These are phyloP conservation scores for Cryptoleucopteryx plumbea DNA, from an alignment of 2,113 vertebrate species.

Conservation along the genomic window DNA sequence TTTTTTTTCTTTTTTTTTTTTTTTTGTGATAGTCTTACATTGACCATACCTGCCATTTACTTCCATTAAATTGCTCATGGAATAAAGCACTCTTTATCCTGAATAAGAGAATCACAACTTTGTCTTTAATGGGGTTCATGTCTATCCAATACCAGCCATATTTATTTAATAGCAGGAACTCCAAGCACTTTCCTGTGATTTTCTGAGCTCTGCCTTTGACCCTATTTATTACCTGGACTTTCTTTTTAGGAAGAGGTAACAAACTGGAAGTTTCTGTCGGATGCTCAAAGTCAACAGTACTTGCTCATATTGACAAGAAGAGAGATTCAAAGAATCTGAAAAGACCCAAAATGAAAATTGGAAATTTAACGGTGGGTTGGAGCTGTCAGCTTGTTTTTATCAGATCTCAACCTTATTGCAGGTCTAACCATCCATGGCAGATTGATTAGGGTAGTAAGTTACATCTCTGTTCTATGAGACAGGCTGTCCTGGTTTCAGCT, in stretches of 20 bases:
- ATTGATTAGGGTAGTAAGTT: conserved; percentile 43
- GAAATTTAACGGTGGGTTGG: not conserved
- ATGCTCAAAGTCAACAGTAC: not conserved
- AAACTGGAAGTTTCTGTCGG: not conserved
- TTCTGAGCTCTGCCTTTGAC: not conserved
- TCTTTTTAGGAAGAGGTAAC: not conserved
- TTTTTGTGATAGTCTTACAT: not conserved
- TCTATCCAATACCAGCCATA: not conserved
- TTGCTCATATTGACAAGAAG: not conserved
- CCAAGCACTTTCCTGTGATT: not conserved
- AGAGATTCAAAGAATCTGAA: not conserved
- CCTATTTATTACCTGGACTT: not conserved
- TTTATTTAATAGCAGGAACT: not conserved
- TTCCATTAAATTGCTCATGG: not conserved
- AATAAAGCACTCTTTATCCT: not conserved
- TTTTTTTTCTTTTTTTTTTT: not conserved
- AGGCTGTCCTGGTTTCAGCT: not conserved
- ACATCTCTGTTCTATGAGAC: conserved; percentile 30
- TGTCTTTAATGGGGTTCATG: not conserved
- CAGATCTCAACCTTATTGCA: not conserved
- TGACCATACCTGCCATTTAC: not conserved
- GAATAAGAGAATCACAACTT: not conserved
- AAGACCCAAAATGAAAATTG: not conserved
- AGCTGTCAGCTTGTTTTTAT: not conserved
- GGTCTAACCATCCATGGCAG: conserved; percentile 37